Evolutionary conservation across 2,797 vertebrate genomes (phyloP), one percentile per base, ranked within the genome.

Genomic region (Hyperoplus immaculatus): DNA sequence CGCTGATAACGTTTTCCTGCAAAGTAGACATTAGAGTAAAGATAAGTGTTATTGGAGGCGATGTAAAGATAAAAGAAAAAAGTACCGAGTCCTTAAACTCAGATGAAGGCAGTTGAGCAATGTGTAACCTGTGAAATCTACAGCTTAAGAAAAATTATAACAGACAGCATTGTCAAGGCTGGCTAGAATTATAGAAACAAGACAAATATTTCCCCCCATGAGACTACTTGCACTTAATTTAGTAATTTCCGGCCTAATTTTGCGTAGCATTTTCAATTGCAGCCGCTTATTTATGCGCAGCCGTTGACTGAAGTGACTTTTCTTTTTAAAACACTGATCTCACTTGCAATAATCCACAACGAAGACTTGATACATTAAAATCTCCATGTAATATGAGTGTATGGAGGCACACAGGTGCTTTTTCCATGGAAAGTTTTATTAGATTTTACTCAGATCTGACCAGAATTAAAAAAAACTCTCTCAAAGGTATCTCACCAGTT

Each of bases 101-200:
- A 38, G 10, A 56, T 46, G 8, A 59, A 78, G 41, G 29, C 60
- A 80, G 54, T n/a, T 45, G 21, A 70, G 57, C 53, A 41, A 15
- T 38, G 58, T 29, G 3, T 29, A 63, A 77, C 41, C 29, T 82
- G 67, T 75, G 36, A 86, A 79, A 77, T 74, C 42, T 47, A 71
- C 50, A 51, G 29, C 43, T 81, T 41, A 78, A 72, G 61, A 45
- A 49, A 77, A 75, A 60, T 69, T 13, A 77, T 10, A 39, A 36
- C 62, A 16, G 69, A 80, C 66, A 45, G 50, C 55, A 63, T 65
- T 42, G 69, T 60, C 43, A 57, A 41, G 16, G 7, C 13, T 3
- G 13, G 41, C 15, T 53, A 13, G 11, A 75, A 46, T 67, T 38
- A 76, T n/a, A 36, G 6, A 53, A 55, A 64, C 9, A 4, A 43